Evolutionary conservation across 2,888 invertebrate genomes (phyloP).

Genomic region (Sinodicranocentrus sp.): DNA sequence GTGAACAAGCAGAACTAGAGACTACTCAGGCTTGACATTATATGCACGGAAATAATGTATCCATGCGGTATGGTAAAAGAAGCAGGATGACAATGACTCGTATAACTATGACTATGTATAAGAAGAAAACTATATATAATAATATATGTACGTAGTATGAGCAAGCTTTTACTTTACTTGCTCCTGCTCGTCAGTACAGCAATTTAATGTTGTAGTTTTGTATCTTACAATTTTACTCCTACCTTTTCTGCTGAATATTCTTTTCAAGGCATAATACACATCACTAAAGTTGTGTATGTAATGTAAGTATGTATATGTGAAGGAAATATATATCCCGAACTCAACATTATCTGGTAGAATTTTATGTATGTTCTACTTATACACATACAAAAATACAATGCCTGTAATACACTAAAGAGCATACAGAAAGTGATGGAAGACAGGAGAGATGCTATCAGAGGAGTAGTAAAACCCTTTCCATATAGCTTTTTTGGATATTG

Average conservation of each 20-base stretch:
- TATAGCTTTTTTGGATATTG: slow-evolving; percentile 2
- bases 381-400: not conserved
- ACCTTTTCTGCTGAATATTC: slow-evolving; percentile 4
- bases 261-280: not conserved
- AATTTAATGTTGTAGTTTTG: slow-evolving; percentile 7
- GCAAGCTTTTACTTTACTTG: not conserved
- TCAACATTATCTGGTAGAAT: not conserved
- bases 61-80: not conserved
- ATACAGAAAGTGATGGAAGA: too few species aligned
- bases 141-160: too few species aligned
- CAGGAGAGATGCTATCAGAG: too few species aligned
- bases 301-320: not conserved
- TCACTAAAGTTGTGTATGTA: not conserved
- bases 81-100: not conserved
- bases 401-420: not conserved
- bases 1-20: not conserved
- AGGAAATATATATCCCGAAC: not conserved
- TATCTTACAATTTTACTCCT: not conserved
- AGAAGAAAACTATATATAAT: too few species aligned
- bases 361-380: not conserved
- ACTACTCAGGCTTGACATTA: slow-evolving; percentile 20
- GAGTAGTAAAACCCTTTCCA: too few species aligned
- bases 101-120: too few species aligned
- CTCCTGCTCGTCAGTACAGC: not conserved
- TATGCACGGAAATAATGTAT: slow-evolving; percentile 33